These are phyloP conservation scores for Myrmecophaga tridactyla DNA, from an alignment of 2,113 vertebrate species.

Conservation along the genomic window DNA sequence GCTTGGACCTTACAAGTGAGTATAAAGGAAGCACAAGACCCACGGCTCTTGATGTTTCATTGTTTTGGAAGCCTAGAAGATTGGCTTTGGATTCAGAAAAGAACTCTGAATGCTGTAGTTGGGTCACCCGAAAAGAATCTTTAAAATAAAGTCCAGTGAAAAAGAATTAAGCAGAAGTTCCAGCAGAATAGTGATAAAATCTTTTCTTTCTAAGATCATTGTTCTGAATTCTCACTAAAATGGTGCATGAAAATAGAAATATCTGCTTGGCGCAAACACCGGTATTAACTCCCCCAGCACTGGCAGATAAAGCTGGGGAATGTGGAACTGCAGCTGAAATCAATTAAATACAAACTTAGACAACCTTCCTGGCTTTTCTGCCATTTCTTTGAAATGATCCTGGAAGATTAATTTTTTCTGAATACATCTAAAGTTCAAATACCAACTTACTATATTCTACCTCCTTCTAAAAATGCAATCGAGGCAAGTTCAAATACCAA, in stretches of 20 bases:
- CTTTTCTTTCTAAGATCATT: constrained; percentile 50
- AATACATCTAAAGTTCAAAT: constrained; percentile 24
- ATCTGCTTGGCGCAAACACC: not conserved
- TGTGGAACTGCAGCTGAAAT: not conserved
- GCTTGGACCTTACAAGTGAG: not conserved
- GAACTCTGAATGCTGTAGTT: not conserved
- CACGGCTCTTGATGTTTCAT: accelerated
- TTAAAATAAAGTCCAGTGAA: not conserved
- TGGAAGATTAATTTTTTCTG: not conserved
- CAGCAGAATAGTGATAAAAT: constrained; percentile 5
- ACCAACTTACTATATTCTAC: constrained; percentile 20
- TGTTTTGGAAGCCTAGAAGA: not conserved
- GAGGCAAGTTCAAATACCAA: not conserved
- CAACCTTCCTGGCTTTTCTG: not conserved
- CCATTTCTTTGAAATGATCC: constrained; percentile 36
- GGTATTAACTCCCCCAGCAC: not conserved
- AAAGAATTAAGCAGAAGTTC: constrained; percentile 40
- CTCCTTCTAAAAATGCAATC: constrained; percentile 40
- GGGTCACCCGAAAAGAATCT: not conserved
- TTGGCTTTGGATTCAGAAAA: not conserved
- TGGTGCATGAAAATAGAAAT: constrained; percentile 36
- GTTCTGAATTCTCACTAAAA: constrained; percentile 47
- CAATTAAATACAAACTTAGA: not conserved
- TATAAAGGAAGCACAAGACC: not conserved
- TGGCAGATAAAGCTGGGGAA: not conserved